Conservation (phyloP, 2,888 invertebrate species). For the Tipula vernalis region DNA sequence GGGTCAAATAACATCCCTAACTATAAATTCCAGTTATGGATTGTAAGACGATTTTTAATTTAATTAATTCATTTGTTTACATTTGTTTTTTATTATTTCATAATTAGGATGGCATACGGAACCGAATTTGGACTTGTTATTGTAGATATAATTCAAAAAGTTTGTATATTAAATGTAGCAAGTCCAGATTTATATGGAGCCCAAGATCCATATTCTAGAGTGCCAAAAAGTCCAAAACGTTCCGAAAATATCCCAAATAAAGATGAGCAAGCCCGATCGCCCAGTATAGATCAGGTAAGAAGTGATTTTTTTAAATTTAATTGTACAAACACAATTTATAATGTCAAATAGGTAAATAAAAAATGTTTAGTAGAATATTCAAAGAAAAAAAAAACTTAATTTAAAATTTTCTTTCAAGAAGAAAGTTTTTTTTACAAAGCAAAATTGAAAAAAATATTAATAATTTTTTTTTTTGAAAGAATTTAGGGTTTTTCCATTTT, state of each 20-base stretch:
- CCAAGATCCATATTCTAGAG: constrained; percentile 74
- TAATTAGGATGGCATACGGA: constrained; percentile 85
- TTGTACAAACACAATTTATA: background rate
- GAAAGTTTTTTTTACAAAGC: background rate
- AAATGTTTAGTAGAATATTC: constrained; percentile 11
- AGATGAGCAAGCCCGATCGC: constrained; percentile 60
- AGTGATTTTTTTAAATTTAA: constrained; percentile 6
- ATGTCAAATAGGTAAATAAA: constrained; percentile 10
- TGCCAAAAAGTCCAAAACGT: constrained; percentile 62
- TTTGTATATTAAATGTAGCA: constrained; percentile 75
- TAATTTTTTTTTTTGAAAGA: background rate
- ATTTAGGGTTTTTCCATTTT: background rate
- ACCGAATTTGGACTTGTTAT: constrained; percentile 93
- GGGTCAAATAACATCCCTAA: constrained; percentile 75
- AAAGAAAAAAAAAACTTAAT: constrained; percentile 11
- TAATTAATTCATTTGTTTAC: background rate
- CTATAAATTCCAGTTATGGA: constrained; percentile 93
- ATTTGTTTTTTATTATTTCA: constrained; percentile 14
- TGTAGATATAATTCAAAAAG: constrained; percentile 86
- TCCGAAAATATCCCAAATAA: constrained; percentile 33
- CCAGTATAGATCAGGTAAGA: constrained; percentile 81
- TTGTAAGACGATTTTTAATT: constrained; percentile 55
- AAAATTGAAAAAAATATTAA: background rate
- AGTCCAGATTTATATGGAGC: constrained; percentile 85
- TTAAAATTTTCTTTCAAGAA: background rate